These are phyloP conservation scores for Alaudala cheleensis DNA, from an alignment of 2,113 vertebrate species.

Conservation along the genomic window DNA sequence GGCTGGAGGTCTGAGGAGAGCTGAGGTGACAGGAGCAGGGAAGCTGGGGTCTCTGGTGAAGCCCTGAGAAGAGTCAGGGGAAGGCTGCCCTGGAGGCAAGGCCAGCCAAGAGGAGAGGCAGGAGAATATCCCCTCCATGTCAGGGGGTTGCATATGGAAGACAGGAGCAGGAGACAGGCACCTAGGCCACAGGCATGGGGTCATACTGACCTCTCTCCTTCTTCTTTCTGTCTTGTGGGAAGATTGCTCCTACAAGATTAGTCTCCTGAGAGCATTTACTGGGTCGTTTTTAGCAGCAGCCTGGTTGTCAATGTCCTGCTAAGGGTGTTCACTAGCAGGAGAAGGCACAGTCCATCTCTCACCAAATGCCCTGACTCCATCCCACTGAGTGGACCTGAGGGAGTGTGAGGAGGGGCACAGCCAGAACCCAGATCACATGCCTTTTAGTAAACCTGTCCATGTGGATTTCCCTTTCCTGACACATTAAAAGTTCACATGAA, in stretches of 20 bases:
- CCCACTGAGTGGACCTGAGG: neutral
- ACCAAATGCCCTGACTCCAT: neutral
- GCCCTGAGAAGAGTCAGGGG: neutral
- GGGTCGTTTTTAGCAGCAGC: neutral
- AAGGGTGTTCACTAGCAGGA: neutral
- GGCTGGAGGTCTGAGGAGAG: neutral
- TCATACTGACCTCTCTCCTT: neutral
- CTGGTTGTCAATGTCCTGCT: neutral
- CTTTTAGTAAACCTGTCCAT: neutral
- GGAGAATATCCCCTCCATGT: neutral
- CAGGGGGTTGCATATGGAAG: neutral
- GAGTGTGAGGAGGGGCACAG: rapidly evolving
- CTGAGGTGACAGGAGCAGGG: neutral
- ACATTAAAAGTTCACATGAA: neutral
- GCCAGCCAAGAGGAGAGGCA: neutral
- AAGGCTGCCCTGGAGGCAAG: neutral
- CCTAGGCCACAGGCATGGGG: rapidly evolving
- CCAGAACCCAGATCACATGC: rapidly evolving
- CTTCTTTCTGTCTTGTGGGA: neutral
- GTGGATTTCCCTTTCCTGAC: neutral
- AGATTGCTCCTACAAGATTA: neutral
- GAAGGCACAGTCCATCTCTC: neutral
- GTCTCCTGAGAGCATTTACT: neutral
- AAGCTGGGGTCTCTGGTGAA: rapidly evolving
- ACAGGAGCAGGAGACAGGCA: neutral